These are phyloP conservation scores for Philonicus albiceps DNA, from an alignment of 2,888 invertebrate species.

Conservation along the genomic window DNA sequence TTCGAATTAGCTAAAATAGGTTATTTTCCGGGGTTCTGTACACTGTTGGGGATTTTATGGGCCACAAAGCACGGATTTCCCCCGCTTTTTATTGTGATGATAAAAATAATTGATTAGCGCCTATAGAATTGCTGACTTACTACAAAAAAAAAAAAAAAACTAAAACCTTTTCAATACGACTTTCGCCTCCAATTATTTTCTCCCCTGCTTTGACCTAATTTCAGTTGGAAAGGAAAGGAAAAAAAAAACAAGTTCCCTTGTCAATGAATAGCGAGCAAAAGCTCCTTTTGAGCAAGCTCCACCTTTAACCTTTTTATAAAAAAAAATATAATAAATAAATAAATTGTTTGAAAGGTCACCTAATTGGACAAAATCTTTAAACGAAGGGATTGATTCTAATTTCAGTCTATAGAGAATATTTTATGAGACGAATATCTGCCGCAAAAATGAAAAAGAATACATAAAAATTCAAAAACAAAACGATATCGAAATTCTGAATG, in stretches of 20 bases:
- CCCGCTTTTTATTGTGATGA: not conserved
- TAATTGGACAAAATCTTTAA: not conserved
- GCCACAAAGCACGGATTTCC: not conserved
- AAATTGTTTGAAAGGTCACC: not conserved
- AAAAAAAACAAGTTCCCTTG: not conserved
- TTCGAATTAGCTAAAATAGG: not conserved
- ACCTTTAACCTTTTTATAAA: not conserved
- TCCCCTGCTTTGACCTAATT: not conserved
- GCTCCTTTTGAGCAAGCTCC: not conserved
- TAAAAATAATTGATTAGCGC: not conserved
- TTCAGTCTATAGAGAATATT: not conserved
- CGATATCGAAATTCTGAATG: not conserved
- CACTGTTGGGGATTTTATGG: not conserved
- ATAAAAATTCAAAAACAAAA: not conserved
- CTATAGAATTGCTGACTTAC: not conserved
- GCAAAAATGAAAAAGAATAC: not conserved
- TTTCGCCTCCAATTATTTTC: not conserved
- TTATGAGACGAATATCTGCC: not conserved
- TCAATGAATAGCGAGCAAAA: not conserved
- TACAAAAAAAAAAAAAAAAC: not conserved
- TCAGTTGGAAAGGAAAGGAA: not conserved
- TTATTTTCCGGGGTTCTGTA: not conserved
- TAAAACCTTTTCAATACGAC: not conserved
- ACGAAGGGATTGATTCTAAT: not conserved
- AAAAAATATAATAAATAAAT: not conserved